Evolutionary conservation across 2,797 vertebrate species (phyloP).

Genomic region (Heteromormyrus szaboi): DNA sequence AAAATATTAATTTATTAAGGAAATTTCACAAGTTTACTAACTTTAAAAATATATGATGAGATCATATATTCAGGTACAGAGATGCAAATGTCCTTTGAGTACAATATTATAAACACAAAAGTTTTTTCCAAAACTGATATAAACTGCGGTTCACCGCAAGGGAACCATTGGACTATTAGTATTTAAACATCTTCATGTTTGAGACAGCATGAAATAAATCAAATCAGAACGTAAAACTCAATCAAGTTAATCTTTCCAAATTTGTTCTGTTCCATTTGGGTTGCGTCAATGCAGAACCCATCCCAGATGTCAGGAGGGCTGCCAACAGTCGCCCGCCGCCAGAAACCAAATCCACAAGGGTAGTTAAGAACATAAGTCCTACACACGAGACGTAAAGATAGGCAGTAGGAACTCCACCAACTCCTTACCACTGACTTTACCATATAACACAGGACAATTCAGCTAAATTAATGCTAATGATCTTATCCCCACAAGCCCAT

Average conservation of each 20-base stretch:
- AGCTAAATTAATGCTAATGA: not conserved
- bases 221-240: not conserved
- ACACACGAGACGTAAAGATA: not conserved
- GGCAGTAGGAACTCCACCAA: not conserved
- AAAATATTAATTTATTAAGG: not conserved
- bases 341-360: not conserved
- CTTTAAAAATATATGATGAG: not conserved
- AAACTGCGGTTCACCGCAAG: not conserved
- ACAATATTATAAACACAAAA: not conserved
- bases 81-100: not conserved
- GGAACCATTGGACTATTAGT: not conserved
- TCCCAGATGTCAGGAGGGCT: slow-evolving; percentile 3
- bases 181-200: not conserved
- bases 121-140: not conserved
- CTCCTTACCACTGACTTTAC: not conserved
- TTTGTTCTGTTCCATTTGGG: not conserved
- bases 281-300: not conserved
- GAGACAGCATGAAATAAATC: not conserved
- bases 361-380: not conserved
- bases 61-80: not conserved
- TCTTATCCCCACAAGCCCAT: not conserved
- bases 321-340: not conserved
- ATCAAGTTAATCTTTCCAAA: not conserved
- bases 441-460: not conserved
- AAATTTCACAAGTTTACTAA: not conserved